These are phyloP conservation scores for Poeciliopsis occidentalis DNA, from an alignment of 2,113 vertebrate genomes.

Conservation along the genomic window DNA sequence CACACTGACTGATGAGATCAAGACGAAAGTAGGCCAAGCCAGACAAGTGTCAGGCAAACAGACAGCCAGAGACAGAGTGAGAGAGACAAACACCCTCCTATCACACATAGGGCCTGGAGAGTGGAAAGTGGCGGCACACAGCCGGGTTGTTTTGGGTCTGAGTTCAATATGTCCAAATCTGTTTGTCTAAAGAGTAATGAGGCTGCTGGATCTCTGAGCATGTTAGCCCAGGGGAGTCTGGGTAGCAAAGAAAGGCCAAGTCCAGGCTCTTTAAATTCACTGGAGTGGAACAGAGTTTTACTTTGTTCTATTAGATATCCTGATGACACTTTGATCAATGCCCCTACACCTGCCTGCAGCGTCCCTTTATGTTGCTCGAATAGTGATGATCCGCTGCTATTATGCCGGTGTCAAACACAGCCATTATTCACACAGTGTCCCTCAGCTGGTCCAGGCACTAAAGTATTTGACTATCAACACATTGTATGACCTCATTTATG, in stretches of 20 bases:
- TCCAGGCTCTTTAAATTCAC: constrained; percentile 50
- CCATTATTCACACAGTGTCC: constrained; percentile 60
- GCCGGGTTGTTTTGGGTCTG: constrained; percentile 62
- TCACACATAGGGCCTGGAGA: constrained; percentile 53
- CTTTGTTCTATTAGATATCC: constrained; percentile 49
- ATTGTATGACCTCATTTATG: constrained; percentile 55
- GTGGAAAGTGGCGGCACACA: constrained; percentile 41
- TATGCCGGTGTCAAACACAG: constrained; percentile 49
- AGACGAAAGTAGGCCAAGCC: constrained; percentile 74
- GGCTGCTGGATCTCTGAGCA: constrained; percentile 44
- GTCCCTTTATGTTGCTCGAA: constrained; percentile 63
- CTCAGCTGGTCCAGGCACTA: constrained; percentile 36
- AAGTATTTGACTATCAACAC: constrained; percentile 61
- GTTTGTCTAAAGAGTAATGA: constrained; percentile 73
- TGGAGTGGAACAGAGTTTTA: constrained; percentile 59
- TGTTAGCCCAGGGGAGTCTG: constrained; percentile 45
- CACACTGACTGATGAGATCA: constrained; percentile 75
- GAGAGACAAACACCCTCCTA: constrained; percentile 63
- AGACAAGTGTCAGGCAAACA: constrained; percentile 73
- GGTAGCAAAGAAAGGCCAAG: constrained; percentile 42
- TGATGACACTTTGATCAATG: constrained; percentile 73
- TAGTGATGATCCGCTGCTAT: constrained; percentile 73
- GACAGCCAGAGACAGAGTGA: constrained; percentile 53
- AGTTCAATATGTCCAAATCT: constrained; percentile 71
- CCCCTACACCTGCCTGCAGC: constrained; percentile 45